phyloP scores from a whole-genome alignment of 2,797 vertebrate genomes.

The Sylvilagus floridanus region DNA sequence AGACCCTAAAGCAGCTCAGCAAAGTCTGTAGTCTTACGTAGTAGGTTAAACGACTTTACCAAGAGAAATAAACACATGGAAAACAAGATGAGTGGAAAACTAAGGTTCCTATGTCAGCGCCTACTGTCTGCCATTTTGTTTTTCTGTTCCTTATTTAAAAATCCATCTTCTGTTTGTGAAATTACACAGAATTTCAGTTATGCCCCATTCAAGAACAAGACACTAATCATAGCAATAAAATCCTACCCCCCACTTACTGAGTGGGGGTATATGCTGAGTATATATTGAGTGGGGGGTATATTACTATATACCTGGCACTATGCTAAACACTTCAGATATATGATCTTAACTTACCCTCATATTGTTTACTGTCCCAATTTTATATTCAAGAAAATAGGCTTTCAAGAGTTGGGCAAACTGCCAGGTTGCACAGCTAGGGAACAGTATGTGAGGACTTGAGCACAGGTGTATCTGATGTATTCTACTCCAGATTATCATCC shows the following conservation, averaged over 20 bases:
- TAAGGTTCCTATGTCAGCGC: not conserved
- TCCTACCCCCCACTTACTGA: not conserved
- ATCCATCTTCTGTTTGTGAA: not conserved
- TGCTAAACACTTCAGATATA: not conserved
- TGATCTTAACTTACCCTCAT: not conserved
- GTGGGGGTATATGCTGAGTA: too few species aligned
- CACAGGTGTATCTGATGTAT: not conserved
- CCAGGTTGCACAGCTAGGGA: not conserved
- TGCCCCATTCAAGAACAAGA: not conserved
- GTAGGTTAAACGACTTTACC: not conserved
- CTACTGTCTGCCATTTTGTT: not conserved
- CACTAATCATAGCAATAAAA: not conserved
- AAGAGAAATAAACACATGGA: slow-evolving; percentile 14
- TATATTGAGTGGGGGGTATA: too few species aligned
- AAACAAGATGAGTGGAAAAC: not conserved
- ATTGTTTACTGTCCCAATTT: not conserved
- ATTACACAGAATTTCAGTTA: not conserved
- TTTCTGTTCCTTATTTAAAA: slow-evolving; percentile 4
- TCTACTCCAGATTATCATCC: not conserved
- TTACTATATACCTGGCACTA: not conserved
- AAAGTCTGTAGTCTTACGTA: not conserved
- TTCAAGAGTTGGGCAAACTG: not conserved
- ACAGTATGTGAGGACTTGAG: not conserved
- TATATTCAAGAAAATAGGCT: not conserved
- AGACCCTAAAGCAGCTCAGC: not conserved